phyloP scores from a whole-genome alignment of 2,888 invertebrate genomes.

The Arge pagana region DNA sequence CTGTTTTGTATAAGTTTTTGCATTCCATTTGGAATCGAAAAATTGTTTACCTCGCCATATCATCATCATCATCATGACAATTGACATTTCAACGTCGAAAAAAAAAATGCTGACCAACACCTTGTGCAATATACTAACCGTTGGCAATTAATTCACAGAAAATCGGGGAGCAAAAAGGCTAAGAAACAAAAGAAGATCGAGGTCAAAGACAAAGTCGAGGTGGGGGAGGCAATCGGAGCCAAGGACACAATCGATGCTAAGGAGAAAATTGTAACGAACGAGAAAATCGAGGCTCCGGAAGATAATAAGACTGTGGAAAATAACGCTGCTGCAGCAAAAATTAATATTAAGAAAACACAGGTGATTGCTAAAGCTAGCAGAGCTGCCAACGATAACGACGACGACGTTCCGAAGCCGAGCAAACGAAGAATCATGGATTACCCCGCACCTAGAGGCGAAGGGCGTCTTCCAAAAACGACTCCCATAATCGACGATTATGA shows the following conservation, averaged over 20 bases:
- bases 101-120: no score
- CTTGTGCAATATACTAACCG: no score
- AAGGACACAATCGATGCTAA: conserved; percentile 2
- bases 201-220: no score
- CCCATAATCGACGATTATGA: conserved; percentile 89
- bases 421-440: conserved; percentile 38
- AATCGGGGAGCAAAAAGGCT: no score
- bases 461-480: conserved; percentile 71
- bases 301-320: conserved; percentile 9
- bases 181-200: no score
- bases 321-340: conserved; percentile 19
- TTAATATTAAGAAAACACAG: conserved; percentile 29
- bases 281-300: conserved; percentile 29
- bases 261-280: neutral
- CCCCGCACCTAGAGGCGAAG: conserved; percentile 42
- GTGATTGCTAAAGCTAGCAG: conserved; percentile 38
- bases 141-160: no score
- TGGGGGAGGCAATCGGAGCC: conserved; percentile 2
- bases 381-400: conserved; percentile 10
- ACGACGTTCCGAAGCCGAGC: neutral
- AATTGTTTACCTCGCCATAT: no score
- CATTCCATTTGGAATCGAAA: no score
- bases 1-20: no score
- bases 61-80: no score
- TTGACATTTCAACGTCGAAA: no score